phyloP scores from a whole-genome alignment of 2,888 invertebrate species.

The Bedellia somnulentella region DNA sequence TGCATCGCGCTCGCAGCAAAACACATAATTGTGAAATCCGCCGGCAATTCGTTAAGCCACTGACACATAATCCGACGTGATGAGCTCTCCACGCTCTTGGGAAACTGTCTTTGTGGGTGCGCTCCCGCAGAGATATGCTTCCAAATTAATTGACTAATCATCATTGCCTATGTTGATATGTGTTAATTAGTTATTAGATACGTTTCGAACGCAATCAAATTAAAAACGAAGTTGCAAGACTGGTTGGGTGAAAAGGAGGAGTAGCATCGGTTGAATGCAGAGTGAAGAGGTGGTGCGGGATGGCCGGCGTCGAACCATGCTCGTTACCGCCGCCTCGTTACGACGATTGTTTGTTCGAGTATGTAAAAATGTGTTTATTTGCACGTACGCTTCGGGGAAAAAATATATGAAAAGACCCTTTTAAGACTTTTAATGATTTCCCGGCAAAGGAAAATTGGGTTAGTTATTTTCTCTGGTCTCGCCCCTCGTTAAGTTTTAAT shows the following conservation, averaged over 20 bases:
- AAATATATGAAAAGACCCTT: constrained; percentile 61
- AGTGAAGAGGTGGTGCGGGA: constrained; percentile 17
- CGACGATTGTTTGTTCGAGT: constrained; percentile 60
- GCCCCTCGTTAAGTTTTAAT: constrained; percentile 62
- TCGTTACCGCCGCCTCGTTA: constrained; percentile 58
- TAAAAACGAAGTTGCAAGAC: constrained; percentile 4
- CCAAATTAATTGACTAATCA: background rate
- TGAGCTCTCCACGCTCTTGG: too few species aligned
- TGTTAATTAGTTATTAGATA: constrained; percentile 1
- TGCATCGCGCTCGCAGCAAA: constrained; percentile 23
- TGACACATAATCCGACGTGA: constrained; percentile 13
- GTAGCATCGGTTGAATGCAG: too few species aligned
- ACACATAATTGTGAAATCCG: constrained; percentile 51
- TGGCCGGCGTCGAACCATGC: constrained; percentile 13
- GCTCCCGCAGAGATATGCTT: too few species aligned
- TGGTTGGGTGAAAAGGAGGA: too few species aligned
- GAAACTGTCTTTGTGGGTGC: too few species aligned
- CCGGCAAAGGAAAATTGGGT: constrained; percentile 62
- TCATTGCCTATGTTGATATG: background rate
- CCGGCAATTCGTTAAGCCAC: constrained; percentile 30
- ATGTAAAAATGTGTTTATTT: constrained; percentile 63
- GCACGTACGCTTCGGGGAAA: constrained; percentile 56
- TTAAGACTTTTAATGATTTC: constrained; percentile 63
- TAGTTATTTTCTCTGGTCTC: constrained; percentile 60
- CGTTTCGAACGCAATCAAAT: constrained; percentile 6